Conservation (phyloP, 2,888 invertebrate genomes). For the Yponomeuta malinellus region DNA sequence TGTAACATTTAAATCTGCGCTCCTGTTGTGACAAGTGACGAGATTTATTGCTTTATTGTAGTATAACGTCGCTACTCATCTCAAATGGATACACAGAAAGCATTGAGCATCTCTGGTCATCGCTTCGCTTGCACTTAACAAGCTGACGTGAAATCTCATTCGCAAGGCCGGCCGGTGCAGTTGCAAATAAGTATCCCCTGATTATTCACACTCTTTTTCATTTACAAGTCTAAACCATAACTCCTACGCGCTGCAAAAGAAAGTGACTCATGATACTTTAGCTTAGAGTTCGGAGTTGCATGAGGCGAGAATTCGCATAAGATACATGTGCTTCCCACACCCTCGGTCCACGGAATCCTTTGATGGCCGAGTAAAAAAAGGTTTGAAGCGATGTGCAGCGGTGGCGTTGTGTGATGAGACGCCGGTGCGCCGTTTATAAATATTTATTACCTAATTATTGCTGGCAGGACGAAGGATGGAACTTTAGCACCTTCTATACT, state of each 20-base stretch:
- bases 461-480: slow-evolving; percentile 31
- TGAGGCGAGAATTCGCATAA: slow-evolving; percentile 7
- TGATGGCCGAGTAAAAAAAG: slow-evolving; percentile 42
- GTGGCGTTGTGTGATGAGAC: slow-evolving; percentile 39
- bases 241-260: slow-evolving; percentile 4
- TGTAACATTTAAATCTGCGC: slow-evolving; percentile 47
- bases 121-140: slow-evolving; percentile 26
- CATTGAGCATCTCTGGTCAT: slow-evolving; percentile 19
- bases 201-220: slow-evolving; percentile 44
- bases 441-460: slow-evolving; percentile 69
- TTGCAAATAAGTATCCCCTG: slow-evolving; percentile 49
- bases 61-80: slow-evolving; percentile 21
- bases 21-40: slow-evolving; percentile 33
- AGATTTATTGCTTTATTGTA: slow-evolving; percentile 37
- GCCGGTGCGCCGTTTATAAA: slow-evolving; percentile 59
- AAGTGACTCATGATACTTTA: neutral
- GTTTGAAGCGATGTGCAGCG: slow-evolving; percentile 34
- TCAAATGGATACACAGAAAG: slow-evolving; percentile 25
- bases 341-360: slow-evolving; percentile 34
- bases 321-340: slow-evolving; percentile 24
- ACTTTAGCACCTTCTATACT: slow-evolving; percentile 45
- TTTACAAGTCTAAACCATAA: slow-evolving; percentile 4
- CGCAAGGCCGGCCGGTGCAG: slow-evolving; percentile 38
- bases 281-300: slow-evolving; percentile 21
- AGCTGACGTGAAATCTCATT: slow-evolving; percentile 47